Evolutionary conservation across 2,888 invertebrate genomes (phyloP).

Genomic region (Myopa testacea): DNA sequence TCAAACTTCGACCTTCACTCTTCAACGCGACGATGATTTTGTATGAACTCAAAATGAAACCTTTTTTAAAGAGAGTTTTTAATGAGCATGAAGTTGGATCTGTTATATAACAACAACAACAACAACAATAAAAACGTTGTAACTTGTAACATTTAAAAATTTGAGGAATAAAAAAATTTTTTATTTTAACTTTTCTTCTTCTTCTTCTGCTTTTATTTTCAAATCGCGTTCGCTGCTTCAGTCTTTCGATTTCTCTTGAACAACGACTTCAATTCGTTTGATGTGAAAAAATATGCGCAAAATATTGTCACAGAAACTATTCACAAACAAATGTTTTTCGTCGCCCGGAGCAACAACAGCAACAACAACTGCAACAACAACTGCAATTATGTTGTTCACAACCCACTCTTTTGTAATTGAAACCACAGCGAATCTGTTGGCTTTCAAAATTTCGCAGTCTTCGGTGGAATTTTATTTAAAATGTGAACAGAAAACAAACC

Average conservation of each 20-base stretch:
- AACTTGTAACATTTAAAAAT: too few species aligned
- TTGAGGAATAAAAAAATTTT: too few species aligned
- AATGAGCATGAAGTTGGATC: too few species aligned
- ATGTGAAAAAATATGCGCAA: background rate
- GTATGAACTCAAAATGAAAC: background rate
- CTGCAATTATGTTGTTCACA: conserved; percentile 3
- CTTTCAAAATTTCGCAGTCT: conserved; percentile 9
- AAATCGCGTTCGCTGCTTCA: background rate
- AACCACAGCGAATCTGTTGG: conserved; percentile 1
- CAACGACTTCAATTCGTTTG: background rate
- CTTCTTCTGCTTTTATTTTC: too few species aligned
- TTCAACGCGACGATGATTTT: background rate
- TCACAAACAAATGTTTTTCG: background rate
- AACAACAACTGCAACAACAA: background rate
- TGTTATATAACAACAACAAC: too few species aligned
- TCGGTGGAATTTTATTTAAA: background rate
- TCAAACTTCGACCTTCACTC: background rate
- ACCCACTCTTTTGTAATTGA: conserved; percentile 2
- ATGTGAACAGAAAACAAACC: background rate
- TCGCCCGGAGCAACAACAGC: background rate
- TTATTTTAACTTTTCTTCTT: too few species aligned
- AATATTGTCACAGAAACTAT: background rate
- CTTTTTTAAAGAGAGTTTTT: too few species aligned
- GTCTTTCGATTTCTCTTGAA: background rate
- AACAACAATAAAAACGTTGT: too few species aligned